Evolutionary conservation across 2,888 invertebrate species (phyloP), one percentile per base, ranked within the genome.

Genomic region (Spicauda simplicius): DNA sequence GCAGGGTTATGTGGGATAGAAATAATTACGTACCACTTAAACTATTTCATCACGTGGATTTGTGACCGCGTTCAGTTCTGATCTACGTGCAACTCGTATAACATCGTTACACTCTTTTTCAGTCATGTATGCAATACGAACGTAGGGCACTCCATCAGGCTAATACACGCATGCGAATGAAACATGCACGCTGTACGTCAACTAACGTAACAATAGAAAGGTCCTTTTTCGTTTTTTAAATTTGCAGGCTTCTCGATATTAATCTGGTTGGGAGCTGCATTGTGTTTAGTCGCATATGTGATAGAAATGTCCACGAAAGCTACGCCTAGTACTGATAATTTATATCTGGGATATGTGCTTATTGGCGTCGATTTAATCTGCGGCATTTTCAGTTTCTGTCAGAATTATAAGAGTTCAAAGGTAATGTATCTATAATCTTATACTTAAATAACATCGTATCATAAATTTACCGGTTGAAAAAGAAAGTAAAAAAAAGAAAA

Each of bases 301-400:
- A 87, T 91, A 70, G 95, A 95, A 89, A 96, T 96, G 62, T 95
- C 96, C 83, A 97, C 97, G 77, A 97, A 96, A 85, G 96, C 97
- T 85, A 97, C 97, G 82, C 97, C 98, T 70, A 96, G 96, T 81
- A 96, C 96, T 85, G 99, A 99, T 94, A 98, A 99, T 94, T 95
- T 99, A 80, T 99, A 97, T 94, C 95, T 99, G 81, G 99, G 99
- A 87, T 96, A 96, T 87, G 97, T 99, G 83, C 95, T 99, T 87
- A 96, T 98, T 78, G 96, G 95, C 84, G 98, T 99, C 81, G 99
- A 99, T 82, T 95, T 99, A 85, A 97, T 99, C 76, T 99, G 99
- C 87, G 99, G 99, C 82, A 96, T 97, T 86, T 99, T 99, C 95
- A 99, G 99, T 80, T 99, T 99, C 93, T 98, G 98, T 91, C 99